These are phyloP conservation scores for Leptinotarsa defecta DNA, from an alignment of 1,140 invertebrate genomes.

Conservation along the genomic window DNA sequence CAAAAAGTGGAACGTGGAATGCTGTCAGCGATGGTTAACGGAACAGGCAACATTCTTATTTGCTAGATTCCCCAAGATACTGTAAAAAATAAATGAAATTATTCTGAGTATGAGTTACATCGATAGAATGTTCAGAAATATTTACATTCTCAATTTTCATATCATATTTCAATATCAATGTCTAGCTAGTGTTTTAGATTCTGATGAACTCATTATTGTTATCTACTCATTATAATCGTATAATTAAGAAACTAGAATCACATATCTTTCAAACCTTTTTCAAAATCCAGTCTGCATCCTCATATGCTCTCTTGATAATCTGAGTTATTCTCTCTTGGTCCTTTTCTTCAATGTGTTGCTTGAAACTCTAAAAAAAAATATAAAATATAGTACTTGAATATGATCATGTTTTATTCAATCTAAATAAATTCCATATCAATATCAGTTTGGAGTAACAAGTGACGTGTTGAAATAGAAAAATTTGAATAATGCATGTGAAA, in stretches of 20 bases:
- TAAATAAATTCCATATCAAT: background rate
- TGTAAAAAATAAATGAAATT: slow-evolving; percentile 39
- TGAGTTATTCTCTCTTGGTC: slow-evolving; percentile 75
- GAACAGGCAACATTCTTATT: slow-evolving; percentile 48
- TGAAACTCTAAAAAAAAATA: slow-evolving; percentile 68
- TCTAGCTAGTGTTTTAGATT: too few species aligned
- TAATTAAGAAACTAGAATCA: too few species aligned
- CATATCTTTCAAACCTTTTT: slow-evolving; percentile 67
- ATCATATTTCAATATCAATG: too few species aligned
- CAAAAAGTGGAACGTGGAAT: slow-evolving; percentile 46
- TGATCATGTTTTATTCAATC: background rate
- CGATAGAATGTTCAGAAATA: too few species aligned
- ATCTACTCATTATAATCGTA: too few species aligned
- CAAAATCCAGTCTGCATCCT: slow-evolving; percentile 79
- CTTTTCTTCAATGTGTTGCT: slow-evolving; percentile 74
- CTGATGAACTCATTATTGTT: too few species aligned
- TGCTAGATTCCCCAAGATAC: slow-evolving; percentile 42
- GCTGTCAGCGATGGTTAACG: slow-evolving; percentile 46
- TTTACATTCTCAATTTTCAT: too few species aligned
- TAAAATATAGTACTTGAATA: background rate
- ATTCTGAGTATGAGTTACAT: background rate
- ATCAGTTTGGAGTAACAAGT: background rate
- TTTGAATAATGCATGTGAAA: background rate
- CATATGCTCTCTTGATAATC: slow-evolving; percentile 74
- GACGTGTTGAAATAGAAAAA: background rate